phyloP scores from a whole-genome alignment of 1,140 invertebrate genomes.

The Drosophila miranda region DNA sequence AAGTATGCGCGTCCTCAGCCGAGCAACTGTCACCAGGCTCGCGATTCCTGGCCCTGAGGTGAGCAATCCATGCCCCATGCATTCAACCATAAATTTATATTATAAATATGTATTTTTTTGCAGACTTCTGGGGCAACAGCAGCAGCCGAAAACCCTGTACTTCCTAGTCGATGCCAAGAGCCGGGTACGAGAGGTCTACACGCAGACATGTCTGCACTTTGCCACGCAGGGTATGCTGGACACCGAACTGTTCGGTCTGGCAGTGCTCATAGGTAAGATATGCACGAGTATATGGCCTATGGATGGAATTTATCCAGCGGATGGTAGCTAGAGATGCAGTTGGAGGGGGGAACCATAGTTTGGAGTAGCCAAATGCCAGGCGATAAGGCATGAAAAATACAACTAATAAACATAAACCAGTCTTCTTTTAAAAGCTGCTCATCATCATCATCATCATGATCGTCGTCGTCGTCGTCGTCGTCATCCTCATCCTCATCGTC shows the following conservation, averaged over 20 bases:
- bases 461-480: background rate
- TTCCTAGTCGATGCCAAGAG: slow-evolving; percentile 88
- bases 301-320: background rate
- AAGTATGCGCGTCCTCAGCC: slow-evolving; percentile 83
- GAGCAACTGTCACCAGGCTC: slow-evolving; percentile 82
- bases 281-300: slow-evolving; percentile 17
- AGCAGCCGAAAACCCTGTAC: slow-evolving; percentile 82
- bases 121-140: slow-evolving; percentile 79
- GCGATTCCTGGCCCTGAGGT: slow-evolving; percentile 82
- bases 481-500: no score
- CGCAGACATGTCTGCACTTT: slow-evolving; percentile 90
- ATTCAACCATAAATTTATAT: background rate
- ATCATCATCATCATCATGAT: slow-evolving; percentile 47
- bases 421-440: slow-evolving; percentile 76
- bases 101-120: slow-evolving; percentile 1
- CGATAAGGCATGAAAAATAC: slow-evolving; percentile 76
- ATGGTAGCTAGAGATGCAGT: no score
- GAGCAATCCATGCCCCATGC: slow-evolving; percentile 1
- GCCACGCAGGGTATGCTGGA: slow-evolving; percentile 90
- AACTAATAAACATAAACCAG: slow-evolving; percentile 81
- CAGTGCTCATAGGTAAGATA: slow-evolving; percentile 89
- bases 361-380: slow-evolving; percentile 50
- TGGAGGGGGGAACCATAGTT: no score
- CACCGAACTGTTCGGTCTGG: slow-evolving; percentile 92
- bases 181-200: slow-evolving; percentile 91